phyloP scores from a whole-genome alignment of 2,888 invertebrate genomes.

The Melanotus villosus region DNA sequence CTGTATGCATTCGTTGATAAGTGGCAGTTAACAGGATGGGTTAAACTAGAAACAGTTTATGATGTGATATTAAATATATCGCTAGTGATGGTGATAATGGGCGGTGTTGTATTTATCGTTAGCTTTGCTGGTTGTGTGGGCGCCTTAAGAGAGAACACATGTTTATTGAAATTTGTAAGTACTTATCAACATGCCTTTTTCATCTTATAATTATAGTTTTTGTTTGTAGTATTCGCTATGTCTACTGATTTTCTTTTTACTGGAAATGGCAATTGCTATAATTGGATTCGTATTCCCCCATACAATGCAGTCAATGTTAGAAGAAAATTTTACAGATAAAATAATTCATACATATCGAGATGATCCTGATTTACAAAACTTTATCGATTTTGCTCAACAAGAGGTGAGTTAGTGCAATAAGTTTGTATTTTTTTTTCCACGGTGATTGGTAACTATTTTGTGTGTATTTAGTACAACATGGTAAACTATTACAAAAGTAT shows the following conservation, averaged over 20 bases:
- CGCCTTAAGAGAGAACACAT: slow-evolving; percentile 91
- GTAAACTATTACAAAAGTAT: no score
- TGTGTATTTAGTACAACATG: no score
- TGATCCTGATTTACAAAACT: slow-evolving; percentile 93
- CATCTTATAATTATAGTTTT: slow-evolving; percentile 26
- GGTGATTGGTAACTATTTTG: no score
- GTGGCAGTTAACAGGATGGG: slow-evolving; percentile 89
- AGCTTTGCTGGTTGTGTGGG: slow-evolving; percentile 96
- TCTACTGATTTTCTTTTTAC: slow-evolving; percentile 87
- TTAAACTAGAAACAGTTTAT: slow-evolving; percentile 88
- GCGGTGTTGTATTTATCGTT: slow-evolving; percentile 92
- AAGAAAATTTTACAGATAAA: slow-evolving; percentile 90
- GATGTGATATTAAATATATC: slow-evolving; percentile 93
- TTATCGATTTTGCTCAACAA: slow-evolving; percentile 95
- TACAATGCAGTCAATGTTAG: slow-evolving; percentile 86
- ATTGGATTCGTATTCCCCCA: slow-evolving; percentile 95
- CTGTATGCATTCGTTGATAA: slow-evolving; percentile 94
- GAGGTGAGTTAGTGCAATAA: no score
- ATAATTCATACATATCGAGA: slow-evolving; percentile 94
- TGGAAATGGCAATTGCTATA: slow-evolving; percentile 93
- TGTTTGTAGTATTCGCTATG: slow-evolving; percentile 88
- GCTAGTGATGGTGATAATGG: slow-evolving; percentile 90
- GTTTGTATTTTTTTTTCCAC: slow-evolving; percentile 28
- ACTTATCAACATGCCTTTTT: no score
- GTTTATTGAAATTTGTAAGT: slow-evolving; percentile 91